Evolutionary conservation across 92 coral and sea anemone genomes (phyloP), one percentile per base, ranked within the genome.

Genomic region (Pocillopora meandrina): DNA sequence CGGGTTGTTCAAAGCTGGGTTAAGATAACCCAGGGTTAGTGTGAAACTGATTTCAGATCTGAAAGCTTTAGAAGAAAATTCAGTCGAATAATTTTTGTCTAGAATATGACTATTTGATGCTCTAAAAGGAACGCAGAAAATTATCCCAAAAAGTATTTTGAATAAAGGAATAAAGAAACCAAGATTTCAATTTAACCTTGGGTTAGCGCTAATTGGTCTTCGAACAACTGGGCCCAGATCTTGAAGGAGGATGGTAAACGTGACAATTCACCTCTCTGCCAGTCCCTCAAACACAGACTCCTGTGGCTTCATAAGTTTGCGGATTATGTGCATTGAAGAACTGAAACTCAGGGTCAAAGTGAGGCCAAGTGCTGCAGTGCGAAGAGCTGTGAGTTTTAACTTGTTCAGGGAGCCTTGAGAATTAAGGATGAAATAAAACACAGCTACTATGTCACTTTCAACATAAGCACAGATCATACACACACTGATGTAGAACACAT

Each of bases 401-500:
- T 74, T 61, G 59, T 12, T 74, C 15, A 87, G 58, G 12, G 90
- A 64, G 33, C 86, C 90, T 36, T 74, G 9, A 26, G 90, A 57
- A 59, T 81, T 87, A 0, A 80, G 72, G 18, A 56, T 66, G 26
- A 72, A 86, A 65, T 80, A 86, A 65, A 79, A 63, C 60, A 80
- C 65, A 0, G 78, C 58, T 2, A 86, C 81, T 3, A 86, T 64
- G 65, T 57, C 57, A 66, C 89, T 86, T 61, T 86, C 81, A n/a
- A 86, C 34, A n/a, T 87, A 74, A 34, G 90, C 90, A 74, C 71
- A 81, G 26, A 87, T 56, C 86, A 87, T 81, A 62, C 90, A 87
- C 18, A 81, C 72, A 36, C 90, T 74, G 63, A 42, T 36, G 77
- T 74, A 81, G 61, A 87, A 87, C 12, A 87, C 82, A 75, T 80